A percentile compares a stretch with the other conserved stretches of the same genome.
Conservation (phyloP, 2,888 invertebrate genomes). For the Conops quadrifasciatus region DNA sequence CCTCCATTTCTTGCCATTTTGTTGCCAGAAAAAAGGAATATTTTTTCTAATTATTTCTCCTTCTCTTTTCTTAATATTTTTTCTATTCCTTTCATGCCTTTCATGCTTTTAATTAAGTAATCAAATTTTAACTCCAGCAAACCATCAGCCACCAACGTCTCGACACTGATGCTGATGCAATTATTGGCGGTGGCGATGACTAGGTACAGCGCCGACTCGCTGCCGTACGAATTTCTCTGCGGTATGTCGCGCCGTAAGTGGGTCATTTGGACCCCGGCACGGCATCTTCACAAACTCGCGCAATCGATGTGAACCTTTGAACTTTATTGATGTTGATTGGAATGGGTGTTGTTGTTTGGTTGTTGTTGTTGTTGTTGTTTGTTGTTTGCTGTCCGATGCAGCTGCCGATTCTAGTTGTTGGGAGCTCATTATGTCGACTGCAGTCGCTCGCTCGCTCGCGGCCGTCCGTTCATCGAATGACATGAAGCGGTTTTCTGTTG, state of each 20-base stretch:
- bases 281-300: too few relatives aligned
- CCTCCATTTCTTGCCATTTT: too few relatives aligned
- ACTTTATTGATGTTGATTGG: slow-evolving; percentile 3
- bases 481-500: slow-evolving; percentile 5
- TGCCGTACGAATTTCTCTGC: too few relatives aligned
- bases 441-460: not conserved
- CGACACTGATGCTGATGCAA: not conserved
- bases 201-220: not conserved
- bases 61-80: not conserved
- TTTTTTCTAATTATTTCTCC: not conserved
- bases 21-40: not conserved
- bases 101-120: not conserved
- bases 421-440: slow-evolving; percentile 1
- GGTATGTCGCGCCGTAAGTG: too few relatives aligned
- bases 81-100: too few relatives aligned
- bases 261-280: too few relatives aligned
- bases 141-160: not conserved
- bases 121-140: not conserved
- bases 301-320: slow-evolving; percentile 7
- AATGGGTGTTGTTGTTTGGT: too few relatives aligned
- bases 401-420: not conserved
- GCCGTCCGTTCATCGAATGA: not conserved
- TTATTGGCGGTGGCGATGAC: not conserved
- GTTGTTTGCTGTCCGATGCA: not conserved
- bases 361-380: slow-evolving; percentile 1